These are phyloP conservation scores for Pogonomyrmex barbatus DNA, from an alignment of 1,140 invertebrate species.

Conservation along the genomic window DNA sequence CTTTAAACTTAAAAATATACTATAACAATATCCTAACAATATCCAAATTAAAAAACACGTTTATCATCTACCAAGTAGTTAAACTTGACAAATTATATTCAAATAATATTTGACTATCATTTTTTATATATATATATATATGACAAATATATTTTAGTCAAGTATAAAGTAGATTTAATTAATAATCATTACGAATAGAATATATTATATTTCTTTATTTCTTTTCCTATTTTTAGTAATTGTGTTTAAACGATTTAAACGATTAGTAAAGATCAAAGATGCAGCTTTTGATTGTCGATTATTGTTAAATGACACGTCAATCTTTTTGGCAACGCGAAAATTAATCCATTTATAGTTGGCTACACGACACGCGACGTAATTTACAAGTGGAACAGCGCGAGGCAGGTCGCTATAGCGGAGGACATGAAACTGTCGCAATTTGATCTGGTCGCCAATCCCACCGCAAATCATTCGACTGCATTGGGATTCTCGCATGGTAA, in stretches of 20 bases:
- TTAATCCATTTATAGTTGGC: constrained; percentile 89
- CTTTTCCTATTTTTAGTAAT: no score
- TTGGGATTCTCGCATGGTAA: constrained; percentile 79
- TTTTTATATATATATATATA: no score
- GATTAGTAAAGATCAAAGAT: background rate
- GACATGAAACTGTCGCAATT: constrained; percentile 96
- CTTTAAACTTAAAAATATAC: no score
- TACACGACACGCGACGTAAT: constrained; percentile 93
- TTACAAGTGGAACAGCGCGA: constrained; percentile 92
- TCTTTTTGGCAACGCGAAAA: background rate
- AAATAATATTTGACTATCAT: no score
- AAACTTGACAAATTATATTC: no score
- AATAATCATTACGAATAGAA: no score
- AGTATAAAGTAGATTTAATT: background rate
- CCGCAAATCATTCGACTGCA: constrained; percentile 88
- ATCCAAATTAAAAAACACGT: no score
- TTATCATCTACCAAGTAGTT: no score
- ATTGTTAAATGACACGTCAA: background rate
- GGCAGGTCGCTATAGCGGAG: constrained; percentile 92
- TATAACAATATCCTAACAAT: no score
- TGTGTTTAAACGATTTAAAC: background rate
- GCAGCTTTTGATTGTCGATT: background rate
- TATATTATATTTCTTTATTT: background rate
- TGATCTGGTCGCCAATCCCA: constrained; percentile 92
- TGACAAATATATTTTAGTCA: no score